Base-by-base conservation (phyloP, 2,797 vertebrate species). In the Fringilla coelebs region DNA sequence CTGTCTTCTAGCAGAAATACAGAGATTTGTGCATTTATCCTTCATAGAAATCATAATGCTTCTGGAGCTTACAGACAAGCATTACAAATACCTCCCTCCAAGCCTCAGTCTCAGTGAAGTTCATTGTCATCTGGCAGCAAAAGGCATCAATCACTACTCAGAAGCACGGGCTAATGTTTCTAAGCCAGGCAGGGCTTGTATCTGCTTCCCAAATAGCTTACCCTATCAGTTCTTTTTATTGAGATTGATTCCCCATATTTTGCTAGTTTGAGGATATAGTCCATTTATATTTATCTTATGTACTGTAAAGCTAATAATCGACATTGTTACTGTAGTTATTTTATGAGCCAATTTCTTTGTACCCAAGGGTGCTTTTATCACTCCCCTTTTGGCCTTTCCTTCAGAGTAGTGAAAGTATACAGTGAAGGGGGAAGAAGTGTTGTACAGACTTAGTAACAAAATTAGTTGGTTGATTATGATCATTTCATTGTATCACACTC, bases 151-250 rank as follows among this genome's bases (percentile, higher is more conserved):
- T 97, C 94, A 95, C 75, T 40, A 63, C 58, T 17, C 78, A 94
- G 93, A 96, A 95, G 60, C 38, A 31, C 72, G 87, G 55, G 48
- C 78, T 96, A 96, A 94, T 84, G 91, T 90, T 96, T 95, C 91
- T 93, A 90, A 96, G 89, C 78, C 84, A 89, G 76, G 52, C 71
- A 94, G 66, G 74, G 48, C 86, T 96, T 88, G 86, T 94, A 92
- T 96, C 86, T 94, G 62, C 60, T 90, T 97, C 90, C 90, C 84
- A 96, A 92, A 96, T 83, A 97, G 95, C 95, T 96, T 96, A 93
- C 77, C 62, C 90, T 96, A 96, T 95, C 95, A 94, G 49, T 94
- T 97, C 91, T 93, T 96, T 95, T 97, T 96, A 97, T 97, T 94
- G 94, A 97, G 96, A 97, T 96, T 96, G 94, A 97, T 97, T 96